phyloP scores from a whole-genome alignment of 2,113 vertebrate genomes.

The Ariopsis seemanni region DNA sequence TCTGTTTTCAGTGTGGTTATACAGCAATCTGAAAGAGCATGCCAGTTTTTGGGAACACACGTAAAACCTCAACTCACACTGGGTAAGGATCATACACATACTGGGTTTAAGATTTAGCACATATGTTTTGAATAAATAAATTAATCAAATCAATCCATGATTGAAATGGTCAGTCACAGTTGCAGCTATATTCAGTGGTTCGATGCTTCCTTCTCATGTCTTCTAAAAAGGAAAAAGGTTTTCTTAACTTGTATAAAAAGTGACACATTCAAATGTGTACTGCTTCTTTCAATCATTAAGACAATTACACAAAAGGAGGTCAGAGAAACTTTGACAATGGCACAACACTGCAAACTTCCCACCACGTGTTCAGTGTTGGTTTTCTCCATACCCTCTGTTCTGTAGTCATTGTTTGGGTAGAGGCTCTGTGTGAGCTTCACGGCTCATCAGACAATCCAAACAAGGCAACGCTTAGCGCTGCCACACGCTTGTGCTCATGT shows the following conservation, averaged over 20 bases:
- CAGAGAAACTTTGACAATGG: not conserved
- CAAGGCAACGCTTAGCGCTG: constrained; percentile 18
- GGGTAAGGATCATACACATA: not conserved
- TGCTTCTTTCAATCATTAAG: not conserved
- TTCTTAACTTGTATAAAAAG: not conserved
- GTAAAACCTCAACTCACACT: not conserved
- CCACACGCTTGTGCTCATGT: constrained; percentile 37
- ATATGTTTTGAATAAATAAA: not conserved
- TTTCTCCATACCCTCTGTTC: constrained; percentile 15
- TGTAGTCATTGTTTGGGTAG: constrained; percentile 43
- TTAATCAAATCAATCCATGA: not conserved
- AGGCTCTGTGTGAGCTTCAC: constrained; percentile 41
- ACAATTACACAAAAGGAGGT: not conserved
- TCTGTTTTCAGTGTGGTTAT: too few species aligned
- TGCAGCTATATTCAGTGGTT: not conserved
- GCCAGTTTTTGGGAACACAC: not conserved
- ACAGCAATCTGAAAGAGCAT: not conserved
- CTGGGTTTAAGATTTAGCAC: not conserved
- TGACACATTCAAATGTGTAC: not conserved
- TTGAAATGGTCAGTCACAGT: not conserved
- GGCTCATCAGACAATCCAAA: constrained; percentile 45
- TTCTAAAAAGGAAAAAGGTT: not conserved
- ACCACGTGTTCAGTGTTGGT: constrained; percentile 14
- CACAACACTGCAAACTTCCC: not conserved
- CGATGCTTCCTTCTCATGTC: not conserved